Conservation (phyloP, 2,888 invertebrate genomes). For the Eristalis arbustorum region DNA sequence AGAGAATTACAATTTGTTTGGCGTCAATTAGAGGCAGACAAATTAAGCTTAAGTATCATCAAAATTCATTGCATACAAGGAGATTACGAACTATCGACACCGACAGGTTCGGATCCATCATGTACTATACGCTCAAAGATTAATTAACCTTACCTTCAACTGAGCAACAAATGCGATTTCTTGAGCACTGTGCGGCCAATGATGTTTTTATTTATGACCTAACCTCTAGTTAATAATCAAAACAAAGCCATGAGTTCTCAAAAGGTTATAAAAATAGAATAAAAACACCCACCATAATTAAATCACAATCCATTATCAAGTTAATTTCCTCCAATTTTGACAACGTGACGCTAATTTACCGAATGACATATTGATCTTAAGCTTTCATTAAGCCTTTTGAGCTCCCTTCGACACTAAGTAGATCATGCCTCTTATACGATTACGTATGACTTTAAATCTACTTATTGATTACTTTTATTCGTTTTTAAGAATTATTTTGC, state of each 20-base stretch:
- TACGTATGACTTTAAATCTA: background rate
- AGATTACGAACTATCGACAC: too few relatives aligned
- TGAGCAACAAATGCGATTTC: background rate
- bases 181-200: background rate
- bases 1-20: too few relatives aligned
- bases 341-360: constrained; percentile 1
- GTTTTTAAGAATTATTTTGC: background rate
- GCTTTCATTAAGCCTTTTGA: constrained; percentile 8
- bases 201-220: background rate
- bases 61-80: too few relatives aligned
- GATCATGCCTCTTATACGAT: background rate
- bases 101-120: background rate
- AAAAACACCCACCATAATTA: background rate
- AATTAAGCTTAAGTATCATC: too few relatives aligned
- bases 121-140: background rate
- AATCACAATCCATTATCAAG: constrained; percentile 1
- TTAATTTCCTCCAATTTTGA: constrained; percentile 10
- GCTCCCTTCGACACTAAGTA: background rate
- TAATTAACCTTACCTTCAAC: background rate
- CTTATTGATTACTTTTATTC: background rate
- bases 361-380: background rate
- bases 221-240: background rate
- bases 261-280: background rate
- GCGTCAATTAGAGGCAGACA: too few relatives aligned
- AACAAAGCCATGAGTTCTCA: background rate